Percentiles rank a stretch among this genome's conserved stretches.
Evolutionary conservation across 2,113 vertebrate species (phyloP).

Genomic region (Chaetodon trifascialis): DNA sequence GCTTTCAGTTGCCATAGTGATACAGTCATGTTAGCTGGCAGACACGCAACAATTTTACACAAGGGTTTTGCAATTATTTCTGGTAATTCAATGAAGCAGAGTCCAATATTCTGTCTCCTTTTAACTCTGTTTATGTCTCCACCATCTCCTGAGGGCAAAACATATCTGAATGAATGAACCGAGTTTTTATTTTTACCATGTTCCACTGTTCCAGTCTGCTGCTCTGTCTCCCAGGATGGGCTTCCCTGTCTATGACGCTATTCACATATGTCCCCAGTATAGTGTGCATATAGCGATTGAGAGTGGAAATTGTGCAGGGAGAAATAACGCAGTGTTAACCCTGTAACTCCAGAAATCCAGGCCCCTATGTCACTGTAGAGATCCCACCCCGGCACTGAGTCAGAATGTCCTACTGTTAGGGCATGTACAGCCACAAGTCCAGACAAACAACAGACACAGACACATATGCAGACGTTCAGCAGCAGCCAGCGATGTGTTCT

Average conservation of each 20-base stretch:
- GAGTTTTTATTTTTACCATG: too few species aligned
- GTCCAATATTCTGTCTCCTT: neutral
- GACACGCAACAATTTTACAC: neutral
- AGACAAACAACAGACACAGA: conserved; percentile 59
- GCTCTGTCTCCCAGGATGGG: conserved; percentile 5
- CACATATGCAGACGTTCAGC: conserved; percentile 50
- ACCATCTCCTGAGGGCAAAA: neutral
- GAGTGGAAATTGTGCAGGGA: conserved; percentile 8
- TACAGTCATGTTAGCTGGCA: neutral
- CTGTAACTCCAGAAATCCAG: conserved; percentile 2
- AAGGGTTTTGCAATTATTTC: neutral
- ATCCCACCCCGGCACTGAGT: conserved; percentile 8
- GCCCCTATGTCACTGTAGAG: neutral
- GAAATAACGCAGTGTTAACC: conserved; percentile 3
- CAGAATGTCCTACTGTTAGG: conserved; percentile 28
- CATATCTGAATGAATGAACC: too few species aligned
- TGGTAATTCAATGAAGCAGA: neutral
- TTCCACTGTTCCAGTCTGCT: conserved; percentile 12
- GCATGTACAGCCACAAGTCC: conserved; percentile 33
- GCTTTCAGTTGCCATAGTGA: too few species aligned
- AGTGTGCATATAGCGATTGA: conserved; percentile 1
- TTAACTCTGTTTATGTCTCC: conserved; percentile 5
- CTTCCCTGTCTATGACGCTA: conserved; percentile 26
- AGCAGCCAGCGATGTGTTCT: conserved; percentile 41
- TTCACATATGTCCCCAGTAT: conserved; percentile 7